Evolutionary conservation across 2,113 vertebrate species (phyloP).

Genomic region (Brienomyrus brachyistius): DNA sequence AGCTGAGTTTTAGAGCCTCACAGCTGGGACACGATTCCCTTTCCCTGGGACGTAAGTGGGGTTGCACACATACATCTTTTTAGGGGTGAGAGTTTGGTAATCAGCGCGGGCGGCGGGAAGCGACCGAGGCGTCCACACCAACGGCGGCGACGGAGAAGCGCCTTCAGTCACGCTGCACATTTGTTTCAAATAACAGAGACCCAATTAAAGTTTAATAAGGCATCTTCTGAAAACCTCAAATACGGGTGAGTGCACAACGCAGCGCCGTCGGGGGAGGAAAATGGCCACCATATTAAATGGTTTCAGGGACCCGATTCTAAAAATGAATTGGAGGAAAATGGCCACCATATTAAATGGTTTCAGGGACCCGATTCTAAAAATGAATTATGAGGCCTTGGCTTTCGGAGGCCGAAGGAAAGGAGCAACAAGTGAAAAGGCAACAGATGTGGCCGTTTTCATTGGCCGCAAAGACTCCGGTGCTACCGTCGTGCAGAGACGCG

Average conservation of each 20-base stretch:
- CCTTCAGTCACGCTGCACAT: slow-evolving; percentile 31
- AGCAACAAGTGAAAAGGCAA: not conserved
- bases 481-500: not conserved
- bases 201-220: slow-evolving; percentile 58
- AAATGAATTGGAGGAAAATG: slow-evolving; percentile 39
- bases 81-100: not conserved
- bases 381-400: not conserved
- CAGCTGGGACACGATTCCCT: not conserved
- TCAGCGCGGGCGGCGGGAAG: not conserved
- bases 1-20: not conserved
- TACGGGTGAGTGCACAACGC: slow-evolving; percentile 42
- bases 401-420: not conserved
- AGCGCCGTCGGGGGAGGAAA: slow-evolving; percentile 37
- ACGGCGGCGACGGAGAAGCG: not conserved
- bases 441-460: not conserved
- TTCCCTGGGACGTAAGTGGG: not conserved
- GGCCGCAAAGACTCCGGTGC: not conserved
- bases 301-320: slow-evolving; percentile 29
- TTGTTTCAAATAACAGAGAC: slow-evolving; percentile 49
- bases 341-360: slow-evolving; percentile 54
- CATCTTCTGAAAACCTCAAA: slow-evolving; percentile 52
- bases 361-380: slow-evolving; percentile 10
- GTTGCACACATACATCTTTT: not conserved
- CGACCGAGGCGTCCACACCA: too few species aligned
- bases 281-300: slow-evolving; percentile 54